Percentiles rank a stretch among this genome's conserved stretches.
phyloP scores from a whole-genome alignment of 2,888 invertebrate genomes.

The Pterobdella sp. region DNA sequence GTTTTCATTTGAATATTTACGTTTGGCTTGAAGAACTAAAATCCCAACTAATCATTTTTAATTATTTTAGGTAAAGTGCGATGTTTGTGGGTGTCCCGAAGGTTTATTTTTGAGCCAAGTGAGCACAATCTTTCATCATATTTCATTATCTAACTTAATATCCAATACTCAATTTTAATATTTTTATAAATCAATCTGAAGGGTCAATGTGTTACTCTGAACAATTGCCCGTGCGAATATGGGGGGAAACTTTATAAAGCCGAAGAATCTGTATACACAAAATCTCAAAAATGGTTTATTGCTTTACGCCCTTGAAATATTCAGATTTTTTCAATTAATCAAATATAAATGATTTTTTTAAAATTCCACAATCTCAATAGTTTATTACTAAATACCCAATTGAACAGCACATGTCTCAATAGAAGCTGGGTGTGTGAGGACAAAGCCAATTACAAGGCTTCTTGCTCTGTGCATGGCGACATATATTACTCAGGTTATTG shows the following conservation, averaged over 20 bases:
- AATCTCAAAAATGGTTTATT: slow-evolving; percentile 8
- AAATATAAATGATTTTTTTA: no score
- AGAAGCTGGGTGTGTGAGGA: slow-evolving; percentile 18
- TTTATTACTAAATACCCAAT: not conserved
- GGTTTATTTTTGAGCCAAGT: not conserved
- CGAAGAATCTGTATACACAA: slow-evolving; percentile 10
- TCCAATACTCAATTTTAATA: not conserved
- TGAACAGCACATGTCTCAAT: slow-evolving; percentile 10
- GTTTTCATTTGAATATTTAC: no score
- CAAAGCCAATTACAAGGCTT: not conserved
- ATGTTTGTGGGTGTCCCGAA: slow-evolving; percentile 18
- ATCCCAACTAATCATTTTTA: no score
- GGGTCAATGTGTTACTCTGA: slow-evolving; percentile 20
- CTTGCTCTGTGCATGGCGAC: slow-evolving; percentile 23
- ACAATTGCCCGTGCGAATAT: slow-evolving; percentile 24
- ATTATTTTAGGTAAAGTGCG: slow-evolving; percentile 10
- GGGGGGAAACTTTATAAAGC: slow-evolving; percentile 13
- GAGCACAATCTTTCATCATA: not conserved
- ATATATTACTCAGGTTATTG: slow-evolving; percentile 10
- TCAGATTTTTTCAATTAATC: not conserved
- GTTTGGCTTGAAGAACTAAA: no score
- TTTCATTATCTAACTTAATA: not conserved
- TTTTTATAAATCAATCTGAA: not conserved
- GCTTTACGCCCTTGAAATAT: not conserved
- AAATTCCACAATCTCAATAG: no score